Evolutionary conservation across 2,888 invertebrate genomes (phyloP).

Genomic region (Germaria angustata): DNA sequence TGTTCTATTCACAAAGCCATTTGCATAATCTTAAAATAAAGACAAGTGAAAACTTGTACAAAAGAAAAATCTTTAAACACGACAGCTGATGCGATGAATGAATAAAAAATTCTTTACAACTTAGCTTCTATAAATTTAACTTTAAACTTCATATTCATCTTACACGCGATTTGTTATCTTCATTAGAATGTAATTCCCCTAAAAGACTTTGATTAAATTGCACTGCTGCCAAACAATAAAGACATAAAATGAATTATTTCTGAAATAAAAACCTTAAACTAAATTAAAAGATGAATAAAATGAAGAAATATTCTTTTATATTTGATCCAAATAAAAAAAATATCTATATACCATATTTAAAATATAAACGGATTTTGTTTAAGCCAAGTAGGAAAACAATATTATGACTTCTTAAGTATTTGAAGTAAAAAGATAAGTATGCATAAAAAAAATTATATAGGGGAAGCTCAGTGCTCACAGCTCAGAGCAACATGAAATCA

Average conservation of each 20-base stretch:
- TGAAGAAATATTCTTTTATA: slow-evolving; percentile 3
- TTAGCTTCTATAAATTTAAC: no score
- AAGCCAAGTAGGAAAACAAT: slow-evolving; percentile 3
- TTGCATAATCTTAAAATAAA: no score
- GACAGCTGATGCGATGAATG: no score
- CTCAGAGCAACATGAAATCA: slow-evolving; percentile 16
- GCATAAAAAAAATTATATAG: neutral
- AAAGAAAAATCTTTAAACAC: no score
- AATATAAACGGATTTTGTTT: slow-evolving; percentile 44
- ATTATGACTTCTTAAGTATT: slow-evolving; percentile 26
- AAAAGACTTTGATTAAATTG: neutral
- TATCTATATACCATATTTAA: no score
- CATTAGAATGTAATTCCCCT: neutral
- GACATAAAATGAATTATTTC: neutral
- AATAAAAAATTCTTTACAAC: no score
- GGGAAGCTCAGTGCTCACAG: slow-evolving; percentile 31
- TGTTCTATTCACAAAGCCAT: no score
- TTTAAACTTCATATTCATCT: neutral
- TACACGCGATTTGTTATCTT: neutral
- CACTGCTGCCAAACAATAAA: neutral
- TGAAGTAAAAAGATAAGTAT: neutral
- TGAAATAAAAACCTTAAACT: neutral
- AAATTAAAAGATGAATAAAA: slow-evolving; percentile 1
- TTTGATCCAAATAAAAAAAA: neutral
- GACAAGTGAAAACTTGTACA: no score